Base-by-base conservation (phyloP, 2,797 vertebrate species). In the Gobionotothen gibberifrons region DNA sequence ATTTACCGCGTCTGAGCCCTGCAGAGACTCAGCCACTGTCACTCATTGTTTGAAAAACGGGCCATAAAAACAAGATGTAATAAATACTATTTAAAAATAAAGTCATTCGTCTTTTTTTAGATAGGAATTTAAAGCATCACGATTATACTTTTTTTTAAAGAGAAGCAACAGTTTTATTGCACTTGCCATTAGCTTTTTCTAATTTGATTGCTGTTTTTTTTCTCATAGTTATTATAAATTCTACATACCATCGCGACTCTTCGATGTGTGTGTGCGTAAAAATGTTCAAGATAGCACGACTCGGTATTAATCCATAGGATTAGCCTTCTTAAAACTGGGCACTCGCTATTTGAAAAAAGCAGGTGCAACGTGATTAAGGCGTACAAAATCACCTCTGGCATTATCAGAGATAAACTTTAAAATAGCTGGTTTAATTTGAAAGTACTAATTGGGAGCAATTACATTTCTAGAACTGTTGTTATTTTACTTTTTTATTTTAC, bases 1-100 rank as follows among this genome's bases (percentile, higher is more conserved):
- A 91, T 92, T 94, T 91, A 88, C 81, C 79, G 54, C 69, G 83
- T 72, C 19, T 76, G 85, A 84, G 63, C 83, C 85, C 70, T 48
- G 72, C 83, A 78, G 79, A 55, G 59, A 63, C 26, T 75, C 61
- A 70, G 14, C 61, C 62, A 62, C 55, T 4, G 9, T 44, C 69
- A 74, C 65, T 29, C 22, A 56, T 48, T 29, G 8, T 3, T 67
- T 29, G 0, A 15, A 47, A 9, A 56, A 49, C 0, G 36, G 58
- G 64, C 72, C 69, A 67, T 44, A 40, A 4, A 22, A 17, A 16
- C 21, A 6, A 10, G 2, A 26, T 10, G 14, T 1, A 47, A 39
- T 26, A 47, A 39, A 60, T 42, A 13, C 3, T 29, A 44, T 17
- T 39, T 15, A 0, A 36, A 39, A 58, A 40, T 13, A 11, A 26